Conservation (phyloP, 2,888 invertebrate species). For the Cephus nigrinus region DNA sequence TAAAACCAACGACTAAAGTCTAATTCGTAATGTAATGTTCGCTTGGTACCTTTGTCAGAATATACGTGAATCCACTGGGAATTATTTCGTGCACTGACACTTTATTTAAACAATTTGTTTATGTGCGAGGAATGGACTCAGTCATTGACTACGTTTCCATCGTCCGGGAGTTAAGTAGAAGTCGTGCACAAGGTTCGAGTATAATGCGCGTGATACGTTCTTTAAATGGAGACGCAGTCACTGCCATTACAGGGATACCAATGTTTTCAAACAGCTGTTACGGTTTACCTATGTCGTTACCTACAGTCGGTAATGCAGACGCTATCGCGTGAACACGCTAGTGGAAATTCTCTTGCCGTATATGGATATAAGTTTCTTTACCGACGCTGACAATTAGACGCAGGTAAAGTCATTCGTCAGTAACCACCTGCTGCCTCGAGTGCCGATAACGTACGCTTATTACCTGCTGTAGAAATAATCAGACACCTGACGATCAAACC, state of each 20-base stretch:
- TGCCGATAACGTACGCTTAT: not conserved
- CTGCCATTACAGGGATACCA: too few species aligned
- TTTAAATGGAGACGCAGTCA: too few species aligned
- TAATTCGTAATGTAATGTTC: not conserved
- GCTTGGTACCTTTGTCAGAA: not conserved
- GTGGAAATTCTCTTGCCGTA: constrained; percentile 11
- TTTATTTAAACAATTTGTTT: not conserved
- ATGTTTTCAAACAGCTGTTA: too few species aligned
- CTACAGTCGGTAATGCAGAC: not conserved
- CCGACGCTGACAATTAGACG: constrained; percentile 10
- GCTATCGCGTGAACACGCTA: too few species aligned
- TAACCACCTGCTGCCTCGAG: not conserved
- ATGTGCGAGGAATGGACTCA: not conserved
- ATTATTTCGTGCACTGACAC: not conserved
- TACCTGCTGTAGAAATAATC: not conserved
- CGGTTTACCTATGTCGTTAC: not conserved
- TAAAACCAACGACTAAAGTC: constrained; percentile 11
- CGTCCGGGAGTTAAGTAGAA: too few species aligned
- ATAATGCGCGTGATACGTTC: too few species aligned
- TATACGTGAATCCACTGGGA: not conserved
- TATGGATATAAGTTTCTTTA: constrained; percentile 15
- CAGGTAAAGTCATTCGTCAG: constrained; percentile 6
- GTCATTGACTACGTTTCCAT: not conserved
- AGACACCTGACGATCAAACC: not conserved
- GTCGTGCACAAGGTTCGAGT: too few species aligned